Percentiles rank a stretch among this genome's conserved stretches.
Conservation (phyloP, 2,888 invertebrate genomes). For the Xestia sexstrigata region DNA sequence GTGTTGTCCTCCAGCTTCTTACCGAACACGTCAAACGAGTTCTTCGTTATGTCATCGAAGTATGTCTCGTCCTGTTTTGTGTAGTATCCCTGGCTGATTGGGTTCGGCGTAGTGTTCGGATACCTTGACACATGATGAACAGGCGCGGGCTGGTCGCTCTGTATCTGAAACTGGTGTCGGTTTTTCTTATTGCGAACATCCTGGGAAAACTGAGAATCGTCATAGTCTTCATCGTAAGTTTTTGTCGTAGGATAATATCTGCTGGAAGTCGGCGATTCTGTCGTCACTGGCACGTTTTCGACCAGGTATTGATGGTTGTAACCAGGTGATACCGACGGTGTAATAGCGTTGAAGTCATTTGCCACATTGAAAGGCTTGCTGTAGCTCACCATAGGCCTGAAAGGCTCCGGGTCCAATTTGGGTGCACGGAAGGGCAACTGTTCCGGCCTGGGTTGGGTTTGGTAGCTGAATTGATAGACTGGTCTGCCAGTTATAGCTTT, state of each 20-base stretch:
- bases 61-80: conserved; percentile 92
- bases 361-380: conserved; percentile 87
- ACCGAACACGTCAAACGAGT: conserved; percentile 94
- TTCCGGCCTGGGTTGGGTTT: conserved; percentile 89
- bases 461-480: conserved; percentile 93
- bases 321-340: conserved; percentile 82
- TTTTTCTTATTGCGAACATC: conserved; percentile 78
- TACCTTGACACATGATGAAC: conserved; percentile 78
- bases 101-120: conserved; percentile 89
- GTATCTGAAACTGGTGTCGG: conserved; percentile 81
- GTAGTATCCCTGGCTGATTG: conserved; percentile 92
- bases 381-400: conserved; percentile 92
- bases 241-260: conserved; percentile 88
- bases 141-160: conserved; percentile 81
- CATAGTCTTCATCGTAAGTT: conserved; percentile 87
- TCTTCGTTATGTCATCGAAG: conserved; percentile 93
- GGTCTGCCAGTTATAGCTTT: conserved; percentile 91
- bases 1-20: conserved; percentile 91
- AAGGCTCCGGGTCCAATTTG: conserved; percentile 91
- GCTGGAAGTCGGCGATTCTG: conserved; percentile 88
- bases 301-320: conserved; percentile 86
- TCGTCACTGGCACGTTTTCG: conserved; percentile 86
- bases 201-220: conserved; percentile 78
- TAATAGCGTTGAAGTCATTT: conserved; percentile 86
- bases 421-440: conserved; percentile 87